Percentiles rank a stretch among this genome's conserved stretches.
phyloP scores from a whole-genome alignment of 1,140 invertebrate genomes.

The Drosophila nasuta region DNA sequence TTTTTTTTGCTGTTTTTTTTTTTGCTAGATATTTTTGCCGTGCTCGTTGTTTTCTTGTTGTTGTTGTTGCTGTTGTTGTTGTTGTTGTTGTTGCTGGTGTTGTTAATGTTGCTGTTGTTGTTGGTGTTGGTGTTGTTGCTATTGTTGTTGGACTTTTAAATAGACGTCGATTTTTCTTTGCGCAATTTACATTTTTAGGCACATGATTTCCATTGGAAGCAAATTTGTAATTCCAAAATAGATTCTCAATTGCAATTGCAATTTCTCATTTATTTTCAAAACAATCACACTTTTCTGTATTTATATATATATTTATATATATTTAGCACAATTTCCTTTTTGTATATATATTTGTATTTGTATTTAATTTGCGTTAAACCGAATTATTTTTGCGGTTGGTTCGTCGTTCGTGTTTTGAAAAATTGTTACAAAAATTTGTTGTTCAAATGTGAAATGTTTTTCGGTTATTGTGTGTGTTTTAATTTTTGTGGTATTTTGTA shows the following conservation, averaged over 20 bases:
- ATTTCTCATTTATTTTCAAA: slow-evolving; percentile 27
- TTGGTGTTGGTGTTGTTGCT: slow-evolving; percentile 32
- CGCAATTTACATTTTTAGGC: slow-evolving; percentile 82
- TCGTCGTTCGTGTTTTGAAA: slow-evolving; percentile 27
- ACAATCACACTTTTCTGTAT: slow-evolving; percentile 22
- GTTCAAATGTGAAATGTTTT: slow-evolving; percentile 25
- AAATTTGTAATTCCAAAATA: slow-evolving; percentile 68
- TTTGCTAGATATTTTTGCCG: slow-evolving; percentile 60
- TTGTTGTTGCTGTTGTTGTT: slow-evolving; percentile 24
- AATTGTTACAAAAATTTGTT: slow-evolving; percentile 21
- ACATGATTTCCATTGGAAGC: slow-evolving; percentile 81
- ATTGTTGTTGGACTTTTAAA: slow-evolving; percentile 72
- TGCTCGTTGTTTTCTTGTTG: slow-evolving; percentile 34
- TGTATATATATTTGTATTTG: slow-evolving; percentile 2
- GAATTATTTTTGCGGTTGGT: slow-evolving; percentile 13
- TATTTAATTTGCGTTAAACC: slow-evolving; percentile 21
- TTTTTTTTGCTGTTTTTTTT: slow-evolving; percentile 39
- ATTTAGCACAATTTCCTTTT: slow-evolving; percentile 31
- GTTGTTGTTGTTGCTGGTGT: slow-evolving; percentile 40
- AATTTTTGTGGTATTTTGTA: too few species aligned
- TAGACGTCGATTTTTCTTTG: slow-evolving; percentile 80
- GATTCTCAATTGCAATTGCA: slow-evolving; percentile 54
- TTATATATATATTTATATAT: slow-evolving; percentile 5
- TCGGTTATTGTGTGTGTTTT: too few species aligned
- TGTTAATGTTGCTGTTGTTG: slow-evolving; percentile 23